Conservation (phyloP, 2,888 invertebrate species). For the Meteorus cinctellus region DNA sequence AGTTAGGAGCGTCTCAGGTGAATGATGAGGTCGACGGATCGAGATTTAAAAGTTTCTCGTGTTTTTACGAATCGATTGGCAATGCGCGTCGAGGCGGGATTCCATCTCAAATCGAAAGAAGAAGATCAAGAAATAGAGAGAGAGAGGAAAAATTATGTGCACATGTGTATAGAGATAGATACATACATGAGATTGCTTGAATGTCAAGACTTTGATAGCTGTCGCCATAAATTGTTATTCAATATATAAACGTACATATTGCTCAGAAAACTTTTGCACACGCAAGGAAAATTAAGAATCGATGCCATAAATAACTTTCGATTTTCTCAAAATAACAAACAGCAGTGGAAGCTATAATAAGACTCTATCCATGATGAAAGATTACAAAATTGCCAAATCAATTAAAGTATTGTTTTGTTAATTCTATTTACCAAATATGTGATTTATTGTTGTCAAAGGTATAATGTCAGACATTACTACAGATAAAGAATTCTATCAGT, state of each 20-base stretch:
- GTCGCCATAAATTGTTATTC: conserved; percentile 41
- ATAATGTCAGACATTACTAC: no score
- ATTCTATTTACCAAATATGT: no score
- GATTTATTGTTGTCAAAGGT: no score
- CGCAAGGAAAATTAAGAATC: not conserved
- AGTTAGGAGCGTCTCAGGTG: conserved; percentile 33
- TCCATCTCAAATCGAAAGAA: conserved; percentile 20
- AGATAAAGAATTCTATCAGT: no score
- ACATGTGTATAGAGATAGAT: conserved; percentile 23
- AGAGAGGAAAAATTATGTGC: conserved; percentile 6
- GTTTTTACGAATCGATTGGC: conserved; percentile 13
- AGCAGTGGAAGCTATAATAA: no score
- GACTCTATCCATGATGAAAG: no score
- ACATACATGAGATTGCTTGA: conserved; percentile 48
- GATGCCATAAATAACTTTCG: no score
- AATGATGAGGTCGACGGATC: conserved; percentile 40
- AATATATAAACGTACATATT: not conserved
- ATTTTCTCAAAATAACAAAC: no score
- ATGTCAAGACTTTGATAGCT: conserved; percentile 60
- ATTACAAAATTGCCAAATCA: no score
- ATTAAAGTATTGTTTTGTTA: no score
- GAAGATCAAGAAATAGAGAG: not conserved
- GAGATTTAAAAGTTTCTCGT: conserved; percentile 39
- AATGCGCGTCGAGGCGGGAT: conserved; percentile 6
- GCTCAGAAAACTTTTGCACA: not conserved